These are phyloP conservation scores for Hydrozoanthus tunicans DNA, from an alignment of 64 coral and sea anemone species.

Conservation along the genomic window DNA sequence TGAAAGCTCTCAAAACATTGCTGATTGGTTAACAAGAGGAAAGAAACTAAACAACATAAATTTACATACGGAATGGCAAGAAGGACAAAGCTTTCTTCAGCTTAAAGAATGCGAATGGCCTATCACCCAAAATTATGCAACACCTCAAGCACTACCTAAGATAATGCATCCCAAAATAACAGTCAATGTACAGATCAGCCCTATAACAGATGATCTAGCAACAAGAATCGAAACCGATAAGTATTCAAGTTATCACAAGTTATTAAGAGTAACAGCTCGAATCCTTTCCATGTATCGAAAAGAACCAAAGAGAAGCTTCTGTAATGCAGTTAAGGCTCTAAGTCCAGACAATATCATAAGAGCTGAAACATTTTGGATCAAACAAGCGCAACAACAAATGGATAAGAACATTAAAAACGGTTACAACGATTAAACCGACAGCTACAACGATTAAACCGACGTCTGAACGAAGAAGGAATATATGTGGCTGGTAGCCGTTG, in stretches of 20 bases:
- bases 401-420: neutral
- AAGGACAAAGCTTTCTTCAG: neutral
- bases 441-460: neutral
- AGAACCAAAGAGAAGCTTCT: neutral
- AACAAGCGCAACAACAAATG: neutral
- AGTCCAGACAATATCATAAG: neutral
- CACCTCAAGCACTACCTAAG: neutral
- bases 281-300: neutral
- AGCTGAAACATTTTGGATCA: neutral
- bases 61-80: neutral
- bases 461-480: neutral
- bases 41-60: neutral
- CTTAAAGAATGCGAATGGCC: neutral
- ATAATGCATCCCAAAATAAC: no score
- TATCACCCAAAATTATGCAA: neutral
- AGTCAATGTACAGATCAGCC: no score
- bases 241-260: neutral
- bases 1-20: conserved; percentile 3
- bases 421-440: neutral
- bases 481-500: neutral
- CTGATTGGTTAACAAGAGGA: conserved; percentile 1
- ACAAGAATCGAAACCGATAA: neutral
- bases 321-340: neutral
- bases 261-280: conserved; percentile 2
- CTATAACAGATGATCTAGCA: neutral